Evolutionary conservation across 2,797 vertebrate species (phyloP).

Genomic region (Falco berigora): DNA sequence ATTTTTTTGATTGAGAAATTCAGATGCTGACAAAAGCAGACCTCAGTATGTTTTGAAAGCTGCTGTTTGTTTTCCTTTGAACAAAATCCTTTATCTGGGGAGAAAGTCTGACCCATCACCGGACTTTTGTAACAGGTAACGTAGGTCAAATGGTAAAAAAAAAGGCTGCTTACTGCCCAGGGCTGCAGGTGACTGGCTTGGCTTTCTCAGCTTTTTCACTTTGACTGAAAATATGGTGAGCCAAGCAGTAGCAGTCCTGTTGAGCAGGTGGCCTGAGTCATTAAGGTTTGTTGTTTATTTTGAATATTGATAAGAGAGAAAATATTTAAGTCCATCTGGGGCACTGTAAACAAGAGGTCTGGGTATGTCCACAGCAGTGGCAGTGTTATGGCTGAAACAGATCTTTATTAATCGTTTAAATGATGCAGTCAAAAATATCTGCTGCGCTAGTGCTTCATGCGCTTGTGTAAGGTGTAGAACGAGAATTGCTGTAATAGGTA

Average conservation of each 20-base stretch:
- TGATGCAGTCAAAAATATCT: neutral
- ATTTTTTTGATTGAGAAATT: neutral
- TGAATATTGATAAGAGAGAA: neutral
- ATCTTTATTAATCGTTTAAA: neutral
- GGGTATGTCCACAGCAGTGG: neutral
- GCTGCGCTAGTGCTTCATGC: neutral
- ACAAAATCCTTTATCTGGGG: neutral
- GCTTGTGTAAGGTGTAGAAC: rapidly evolving
- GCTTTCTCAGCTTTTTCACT: neutral
- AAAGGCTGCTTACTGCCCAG: neutral
- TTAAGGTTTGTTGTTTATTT: neutral
- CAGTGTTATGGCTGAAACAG: neutral
- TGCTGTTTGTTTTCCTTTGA: neutral
- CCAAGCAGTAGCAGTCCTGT: neutral
- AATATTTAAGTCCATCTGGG: neutral
- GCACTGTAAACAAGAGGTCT: neutral
- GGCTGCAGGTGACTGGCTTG: neutral
- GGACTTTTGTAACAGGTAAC: neutral
- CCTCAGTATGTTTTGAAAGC: neutral
- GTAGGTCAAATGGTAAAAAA: neutral
- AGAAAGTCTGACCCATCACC: neutral
- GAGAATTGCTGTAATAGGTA: neutral
- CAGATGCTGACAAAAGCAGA: neutral
- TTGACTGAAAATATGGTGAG: neutral
- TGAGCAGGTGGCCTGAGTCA: neutral